Evolutionary conservation across 2,888 invertebrate species (phyloP), one percentile per base, ranked within the genome.

Genomic region (Neria commutata): DNA sequence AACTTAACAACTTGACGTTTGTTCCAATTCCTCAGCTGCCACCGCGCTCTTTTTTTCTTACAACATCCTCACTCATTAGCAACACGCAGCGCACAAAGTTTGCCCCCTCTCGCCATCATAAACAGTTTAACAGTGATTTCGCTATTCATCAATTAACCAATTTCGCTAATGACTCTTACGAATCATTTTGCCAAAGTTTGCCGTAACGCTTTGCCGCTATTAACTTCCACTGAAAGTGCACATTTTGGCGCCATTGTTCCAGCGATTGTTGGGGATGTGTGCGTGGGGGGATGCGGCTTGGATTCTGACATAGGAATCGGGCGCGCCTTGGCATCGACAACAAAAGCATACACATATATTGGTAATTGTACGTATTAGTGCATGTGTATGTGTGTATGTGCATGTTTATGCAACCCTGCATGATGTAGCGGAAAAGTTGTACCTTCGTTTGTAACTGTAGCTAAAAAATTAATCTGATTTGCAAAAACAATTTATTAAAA

Each of bases 141-240:
- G 59, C 63, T 60, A 63, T 66, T 66, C 65, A 66, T 66, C 59
- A 65, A 66, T 66, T 66, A 65, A 64, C 60, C 62, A 62, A 65
- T 60, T 62, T 58, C 58, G 62, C 65, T 66, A 65, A 65, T 65
- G 65, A 60, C 63, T 64, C 37, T 54, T 57, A 54, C 53, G 49
- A 52, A 42, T 42, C 42, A 42, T 42, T 42, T 42, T 37, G 10
- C n/a, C 8, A 37, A 37, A 37, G 10, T 37, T 37, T 37, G 8
- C 37, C n/a, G n/a, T n/a, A n/a, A n/a, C n/a, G n/a, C n/a, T n/a
- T n/a, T n/a, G n/a, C n/a, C n/a, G n/a, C n/a, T n/a, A n/a, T n/a
- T n/a, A n/a, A n/a, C n/a, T n/a, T n/a, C n/a, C n/a, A n/a, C n/a
- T n/a, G n/a, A n/a, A n/a, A n/a, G n/a, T n/a, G n/a, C 5, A 37